Evolutionary conservation across 2,888 invertebrate species (phyloP).

Genomic region (Microctonus aethiopoides): DNA sequence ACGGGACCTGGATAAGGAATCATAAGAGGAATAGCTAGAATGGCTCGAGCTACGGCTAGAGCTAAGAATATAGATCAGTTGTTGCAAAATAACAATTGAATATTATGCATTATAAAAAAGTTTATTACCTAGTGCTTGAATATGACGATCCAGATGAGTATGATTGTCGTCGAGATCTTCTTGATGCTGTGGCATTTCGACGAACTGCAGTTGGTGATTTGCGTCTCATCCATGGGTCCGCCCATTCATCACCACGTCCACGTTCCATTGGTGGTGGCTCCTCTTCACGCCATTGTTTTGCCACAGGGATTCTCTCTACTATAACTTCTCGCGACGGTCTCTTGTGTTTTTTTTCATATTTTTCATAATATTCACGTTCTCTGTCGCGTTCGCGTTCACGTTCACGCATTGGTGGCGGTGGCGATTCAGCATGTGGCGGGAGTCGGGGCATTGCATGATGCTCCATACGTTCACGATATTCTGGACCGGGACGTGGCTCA

Average conservation of each 20-base stretch:
- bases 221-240: slow-evolving; percentile 92
- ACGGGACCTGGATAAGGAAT: slow-evolving; percentile 68
- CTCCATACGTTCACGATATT: slow-evolving; percentile 63
- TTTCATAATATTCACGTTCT: slow-evolving; percentile 64
- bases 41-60: slow-evolving; percentile 68
- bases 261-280: slow-evolving; percentile 59
- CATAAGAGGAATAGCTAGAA: slow-evolving; percentile 68
- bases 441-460: slow-evolving; percentile 58
- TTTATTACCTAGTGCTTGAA: slow-evolving; percentile 70
- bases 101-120: not conserved
- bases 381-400: slow-evolving; percentile 58
- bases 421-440: slow-evolving; percentile 60
- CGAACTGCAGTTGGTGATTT: slow-evolving; percentile 71
- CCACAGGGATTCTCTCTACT: slow-evolving; percentile 75
- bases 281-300: slow-evolving; percentile 64
- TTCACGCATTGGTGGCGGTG: slow-evolving; percentile 60
- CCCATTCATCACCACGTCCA: slow-evolving; percentile 87
- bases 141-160: slow-evolving; percentile 81
- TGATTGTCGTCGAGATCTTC: slow-evolving; percentile 70
- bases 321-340: slow-evolving; percentile 80
- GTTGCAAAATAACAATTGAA: slow-evolving; percentile 6
- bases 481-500: slow-evolving; percentile 56
- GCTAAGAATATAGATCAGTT: slow-evolving; percentile 57
- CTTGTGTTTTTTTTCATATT: slow-evolving; percentile 66
- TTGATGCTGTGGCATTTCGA: slow-evolving; percentile 55